Evolutionary conservation across 2,113 vertebrate genomes (phyloP), one percentile per base, ranked within the genome.

Genomic region (Gulo gulo): DNA sequence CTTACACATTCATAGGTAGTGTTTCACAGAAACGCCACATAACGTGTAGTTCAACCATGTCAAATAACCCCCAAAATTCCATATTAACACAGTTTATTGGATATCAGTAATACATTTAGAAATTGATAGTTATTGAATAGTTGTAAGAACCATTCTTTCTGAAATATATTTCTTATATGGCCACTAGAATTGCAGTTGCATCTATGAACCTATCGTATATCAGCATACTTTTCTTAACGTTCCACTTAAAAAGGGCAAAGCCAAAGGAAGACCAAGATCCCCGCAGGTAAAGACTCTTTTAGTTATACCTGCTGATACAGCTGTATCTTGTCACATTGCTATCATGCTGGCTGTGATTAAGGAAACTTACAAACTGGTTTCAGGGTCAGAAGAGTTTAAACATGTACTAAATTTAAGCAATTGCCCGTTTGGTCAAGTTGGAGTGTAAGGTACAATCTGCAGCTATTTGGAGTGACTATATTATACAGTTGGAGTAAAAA

Each of bases 171-270:
- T 73, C 34, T 74, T 42, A 63, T 21, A 34, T 57, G 61, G 88
- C 92, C 93, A 57, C 10, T 69, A 67, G 34, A 82, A 78, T 59
- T 94, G 57, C 42, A 31, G 24, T 82, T n/a, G 26, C 36, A 36
- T 82, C 67, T 79, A 20, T 26, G 47, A 85, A 93, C 7, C 23
- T 78, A 65, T 12, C 91, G 1, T 45, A 3, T 39, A 31, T 92
- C 34, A 88, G 21, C 24, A 81, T 59, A 76, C 9, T 52, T 45
- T 81, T 63, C 59, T 31, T 15, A 63, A 57, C 21, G 18, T 34
- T 47, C 21, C 31, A 76, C 18, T 96, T 83, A 63, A 87, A 96
- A 94, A 80, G 92, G 23, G 93, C 47, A 81, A 79, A 52, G 55
- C 21, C 65, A 78, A 91, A 83, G 74, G 13, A 94, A 76, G 12